Percentiles rank a stretch among this genome's conserved stretches.
These are phyloP conservation scores for Sternarchorhynchus goeldii DNA, from an alignment of 2,797 vertebrate species.

Conservation along the genomic window DNA sequence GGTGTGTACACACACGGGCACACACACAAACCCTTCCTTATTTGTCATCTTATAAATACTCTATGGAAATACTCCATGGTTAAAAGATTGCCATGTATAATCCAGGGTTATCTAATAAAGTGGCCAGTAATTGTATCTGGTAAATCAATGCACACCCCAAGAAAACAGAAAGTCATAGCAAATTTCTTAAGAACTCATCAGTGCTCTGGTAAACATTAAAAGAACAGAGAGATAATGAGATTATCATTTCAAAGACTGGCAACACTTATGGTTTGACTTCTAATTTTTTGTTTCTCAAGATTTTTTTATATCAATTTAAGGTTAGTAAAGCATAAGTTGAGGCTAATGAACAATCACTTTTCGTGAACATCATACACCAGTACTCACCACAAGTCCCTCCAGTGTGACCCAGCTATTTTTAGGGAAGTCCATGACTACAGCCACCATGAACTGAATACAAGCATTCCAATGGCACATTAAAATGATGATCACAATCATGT, in stretches of 20 bases:
- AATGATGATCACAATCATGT: constrained; percentile 30
- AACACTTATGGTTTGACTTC: neutral
- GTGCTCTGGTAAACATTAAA: too few relatives aligned
- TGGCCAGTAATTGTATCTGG: neutral
- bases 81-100: neutral
- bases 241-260: neutral
- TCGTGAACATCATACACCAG: neutral
- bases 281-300: neutral
- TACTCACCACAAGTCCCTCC: constrained; percentile 37
- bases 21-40: neutral
- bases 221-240: neutral
- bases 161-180: too few relatives aligned
- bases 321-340: neutral
- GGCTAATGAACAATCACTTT: constrained; percentile 3
- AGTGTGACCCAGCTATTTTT: constrained; percentile 23
- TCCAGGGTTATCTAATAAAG: too few relatives aligned
- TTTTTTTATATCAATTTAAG: neutral
- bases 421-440: constrained; percentile 31
- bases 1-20: neutral
- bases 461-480: constrained; percentile 40
- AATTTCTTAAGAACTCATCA: too few relatives aligned
- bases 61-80: neutral
- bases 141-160: too few relatives aligned
- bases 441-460: constrained; percentile 44
- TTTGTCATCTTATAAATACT: neutral